Base-by-base conservation (phyloP, 2,888 invertebrate genomes). In the Diarsia rubi region DNA sequence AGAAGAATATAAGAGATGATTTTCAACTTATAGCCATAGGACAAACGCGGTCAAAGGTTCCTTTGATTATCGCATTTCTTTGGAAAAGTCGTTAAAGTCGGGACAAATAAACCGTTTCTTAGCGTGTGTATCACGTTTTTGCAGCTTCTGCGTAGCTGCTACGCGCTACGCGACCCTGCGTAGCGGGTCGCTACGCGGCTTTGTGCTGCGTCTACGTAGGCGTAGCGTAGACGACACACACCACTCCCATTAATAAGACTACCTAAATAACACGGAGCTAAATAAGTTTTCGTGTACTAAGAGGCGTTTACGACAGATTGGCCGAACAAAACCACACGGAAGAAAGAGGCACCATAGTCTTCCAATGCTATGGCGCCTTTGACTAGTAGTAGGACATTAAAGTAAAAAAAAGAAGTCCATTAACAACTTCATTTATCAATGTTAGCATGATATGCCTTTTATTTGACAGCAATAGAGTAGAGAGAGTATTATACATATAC, bases 111-210 rank as follows among this genome's bases (percentile, higher is more conserved):
- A 49, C 19, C 52, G 8, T 27, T 9, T 12, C 21, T 27, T 19
- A 27, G 44, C 47, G 49, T 44, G 42, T 12, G 5, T n/a, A 9
- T 37, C 12, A 16, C 42, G 42, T 57, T 11, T 42, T 57, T 14
- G 73, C 52, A 52, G 52, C 44, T 14, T n/a, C 9, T 54, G n/a
- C 73, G 73, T n/a, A n/a, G 44, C 1, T 19, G 19, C 31, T 74
- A 54, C 19, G 27, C 42, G 37, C 42, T 69, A 42, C 45, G 21
- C 8, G 27, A 1, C 1, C 4, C 5, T 6, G 16, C 57, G 71
- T 57, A 59, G 59, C 79, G 3, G 24, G 8, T 24, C 16, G 79
- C 47, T 78, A 75, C 54, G 42, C 27, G n/a, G 11, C 14, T n/a
- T 37, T 19, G 60, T 21, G 31, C 31, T 14, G 47, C 24, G 77